Evolutionary conservation across 2,888 invertebrate species (phyloP), one percentile per base, ranked within the genome.

Genomic region (Nomada fabriciana): DNA sequence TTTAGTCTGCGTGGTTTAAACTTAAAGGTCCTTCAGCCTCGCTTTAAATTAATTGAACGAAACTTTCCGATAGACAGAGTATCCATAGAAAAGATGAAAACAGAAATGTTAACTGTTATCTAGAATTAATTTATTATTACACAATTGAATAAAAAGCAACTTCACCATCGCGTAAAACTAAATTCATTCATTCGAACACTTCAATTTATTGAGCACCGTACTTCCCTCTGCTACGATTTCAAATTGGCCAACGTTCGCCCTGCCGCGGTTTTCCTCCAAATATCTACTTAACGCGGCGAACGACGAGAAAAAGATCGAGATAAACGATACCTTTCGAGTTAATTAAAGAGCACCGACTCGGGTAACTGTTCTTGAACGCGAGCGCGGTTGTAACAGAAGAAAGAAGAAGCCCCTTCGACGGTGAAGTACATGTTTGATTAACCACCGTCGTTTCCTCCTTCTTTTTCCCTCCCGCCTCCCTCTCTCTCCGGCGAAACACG

Each of bases 351-450:
- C 50, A 23, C 53, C 52, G 63, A 25, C 69, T 63, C 57, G 70
- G 42, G 65, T 67, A 78, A 84, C 80, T 77, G 76, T 84, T 76
- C 82, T 68, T 78, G 64, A n/a, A 13, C 43, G 57, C 25, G 72
- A 59, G 65, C 13, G 23, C 47, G 42, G 77, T 79, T 81, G 86
- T 82, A 86, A 78, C 86, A 68, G 79, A 86, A 75, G 84, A 82
- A 84, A 76, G 84, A 76, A 68, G 86, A 86, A 86, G 80, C 84
- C 84, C 53, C 69, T 63, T 69, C 73, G 15, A 29, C 61, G 68
- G 61, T 63, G 59, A 73, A 86, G 84, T 84, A 67, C 61, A 61
- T 55, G 74, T 85, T 82, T 72, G 82, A 85, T 85, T 82, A 76
- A 75, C 60, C 69, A 60, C 53, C 72, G 73, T 67, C 84, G 20